phyloP scores from a whole-genome alignment of 1,140 invertebrate species.

The Bilobella aurantiaca region DNA sequence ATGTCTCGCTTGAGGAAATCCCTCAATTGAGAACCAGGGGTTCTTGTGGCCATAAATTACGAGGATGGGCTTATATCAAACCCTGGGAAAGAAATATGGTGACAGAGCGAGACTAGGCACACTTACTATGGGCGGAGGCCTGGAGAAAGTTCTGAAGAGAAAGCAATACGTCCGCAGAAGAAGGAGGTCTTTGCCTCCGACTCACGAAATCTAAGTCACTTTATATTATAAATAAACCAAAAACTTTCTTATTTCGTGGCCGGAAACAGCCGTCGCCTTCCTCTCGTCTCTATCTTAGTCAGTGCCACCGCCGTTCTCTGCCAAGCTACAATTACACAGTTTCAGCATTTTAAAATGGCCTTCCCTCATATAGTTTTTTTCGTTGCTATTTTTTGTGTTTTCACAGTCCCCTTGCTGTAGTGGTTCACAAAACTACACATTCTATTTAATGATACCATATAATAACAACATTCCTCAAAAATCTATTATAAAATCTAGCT shows the following conservation, averaged over 20 bases:
- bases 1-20: conserved; percentile 37
- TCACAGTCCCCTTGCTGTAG: too few species aligned
- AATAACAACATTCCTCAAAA: too few species aligned
- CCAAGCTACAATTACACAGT: too few species aligned
- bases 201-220: background rate
- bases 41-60: conserved; percentile 33
- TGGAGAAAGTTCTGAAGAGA: background rate
- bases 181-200: background rate
- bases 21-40: conserved; percentile 35
- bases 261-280: conserved; percentile 19
- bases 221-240: conserved; percentile 8
- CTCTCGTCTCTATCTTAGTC: conserved; percentile 20
- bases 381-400: too few species aligned
- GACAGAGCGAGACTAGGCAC: conserved; percentile 18
- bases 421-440: too few species aligned
- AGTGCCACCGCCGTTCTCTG: background rate
- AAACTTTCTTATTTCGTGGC: conserved; percentile 5
- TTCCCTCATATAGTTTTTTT: too few species aligned
- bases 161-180: background rate
- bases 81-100: conserved; percentile 36
- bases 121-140: background rate
- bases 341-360: too few species aligned
- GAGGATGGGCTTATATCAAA: conserved; percentile 35
- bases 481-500: too few species aligned
- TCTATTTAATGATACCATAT: too few species aligned